Conservation (phyloP, 1,140 invertebrate species). For the Sminthurides bifidus region DNA sequence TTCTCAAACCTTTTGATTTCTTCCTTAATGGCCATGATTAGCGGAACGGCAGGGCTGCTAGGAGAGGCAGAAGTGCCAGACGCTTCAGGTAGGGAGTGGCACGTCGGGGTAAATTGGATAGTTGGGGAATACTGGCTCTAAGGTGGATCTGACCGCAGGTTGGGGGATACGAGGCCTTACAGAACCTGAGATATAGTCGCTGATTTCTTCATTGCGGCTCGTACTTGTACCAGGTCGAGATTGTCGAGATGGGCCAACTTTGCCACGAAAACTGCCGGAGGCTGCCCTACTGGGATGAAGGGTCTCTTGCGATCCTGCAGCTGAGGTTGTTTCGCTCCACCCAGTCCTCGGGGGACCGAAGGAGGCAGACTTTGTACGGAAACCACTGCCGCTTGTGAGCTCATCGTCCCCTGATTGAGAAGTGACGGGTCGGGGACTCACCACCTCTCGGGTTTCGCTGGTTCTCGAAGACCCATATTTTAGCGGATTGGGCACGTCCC, state of each 20-base stretch:
- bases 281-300: no score
- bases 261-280: no score
- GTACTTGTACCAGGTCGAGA: no score
- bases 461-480: conserved; percentile 27
- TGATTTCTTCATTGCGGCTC: no score
- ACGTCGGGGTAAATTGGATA: conserved; percentile 30
- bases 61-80: neutral
- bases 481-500: conserved; percentile 23
- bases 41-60: conserved; percentile 47
- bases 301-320: no score
- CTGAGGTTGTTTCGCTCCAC: no score
- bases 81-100: neutral
- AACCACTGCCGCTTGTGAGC: conserved; percentile 11
- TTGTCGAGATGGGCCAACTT: no score
- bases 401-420: conserved; percentile 14
- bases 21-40: conserved; percentile 50
- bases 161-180: no score
- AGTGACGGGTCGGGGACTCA: conserved; percentile 13
- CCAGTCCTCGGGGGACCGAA: conserved; percentile 23
- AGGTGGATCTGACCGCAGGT: no score
- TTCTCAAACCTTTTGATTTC: conserved; percentile 40
- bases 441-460: conserved; percentile 24
- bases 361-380: conserved; percentile 26
- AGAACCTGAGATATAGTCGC: no score
- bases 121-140: conserved; percentile 22